These are phyloP conservation scores for Crypturellus tataupa DNA, from an alignment of 2,797 vertebrate genomes.

Conservation along the genomic window DNA sequence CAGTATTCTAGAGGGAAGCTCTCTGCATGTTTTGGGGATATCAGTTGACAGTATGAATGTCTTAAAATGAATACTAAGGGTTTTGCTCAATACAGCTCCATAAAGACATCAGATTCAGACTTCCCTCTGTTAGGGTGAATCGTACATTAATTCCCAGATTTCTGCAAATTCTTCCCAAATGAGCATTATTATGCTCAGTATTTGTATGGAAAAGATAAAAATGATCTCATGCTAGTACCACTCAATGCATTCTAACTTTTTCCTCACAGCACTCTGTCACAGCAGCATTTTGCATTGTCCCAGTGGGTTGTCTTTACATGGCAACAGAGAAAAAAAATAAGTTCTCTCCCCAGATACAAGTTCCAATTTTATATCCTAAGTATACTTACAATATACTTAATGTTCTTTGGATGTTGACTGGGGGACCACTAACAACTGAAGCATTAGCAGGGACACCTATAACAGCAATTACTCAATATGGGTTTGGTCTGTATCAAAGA, in stretches of 20 bases:
- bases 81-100: neutral
- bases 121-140: neutral
- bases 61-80: neutral
- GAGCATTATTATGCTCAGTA: neutral
- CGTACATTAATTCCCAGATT: neutral
- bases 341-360: neutral
- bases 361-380: neutral
- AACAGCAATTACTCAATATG: conserved; percentile 39
- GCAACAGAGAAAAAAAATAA: neutral
- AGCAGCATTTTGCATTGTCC: neutral
- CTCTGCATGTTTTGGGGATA: neutral
- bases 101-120: neutral
- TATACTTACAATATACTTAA: conserved; percentile 32
- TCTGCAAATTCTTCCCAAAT: neutral
- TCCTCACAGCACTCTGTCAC: neutral
- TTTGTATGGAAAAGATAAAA: neutral
- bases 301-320: neutral
- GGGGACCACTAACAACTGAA: conserved; percentile 19
- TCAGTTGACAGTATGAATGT: neutral
- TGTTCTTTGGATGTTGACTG: conserved; percentile 33
- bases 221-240: neutral
- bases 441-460: conserved; percentile 57
- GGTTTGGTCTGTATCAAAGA: conserved; percentile 51
- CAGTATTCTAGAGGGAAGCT: neutral
- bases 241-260: neutral